A percentile compares a stretch with the other conserved stretches of the same genome.
Evolutionary conservation across 2,888 invertebrate genomes (phyloP).

Genomic region (Epiblema foenella): DNA sequence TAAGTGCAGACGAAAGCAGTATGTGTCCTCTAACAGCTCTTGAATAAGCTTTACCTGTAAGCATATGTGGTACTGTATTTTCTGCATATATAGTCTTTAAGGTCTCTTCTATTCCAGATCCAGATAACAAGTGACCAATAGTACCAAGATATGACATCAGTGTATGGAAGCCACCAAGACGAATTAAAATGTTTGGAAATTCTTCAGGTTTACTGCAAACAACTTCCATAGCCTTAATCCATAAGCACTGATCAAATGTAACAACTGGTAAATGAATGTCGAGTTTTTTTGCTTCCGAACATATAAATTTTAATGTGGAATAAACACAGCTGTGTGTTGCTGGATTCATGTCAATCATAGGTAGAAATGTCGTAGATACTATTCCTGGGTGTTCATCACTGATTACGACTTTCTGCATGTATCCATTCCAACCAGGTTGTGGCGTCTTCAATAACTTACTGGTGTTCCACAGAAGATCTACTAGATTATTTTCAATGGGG

Average conservation of each 20-base stretch:
- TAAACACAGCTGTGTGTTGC: not conserved
- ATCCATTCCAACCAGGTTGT: not conserved
- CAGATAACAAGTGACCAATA: slow-evolving; percentile 1
- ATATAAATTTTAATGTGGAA: too few relatives aligned
- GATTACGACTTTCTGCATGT: not conserved
- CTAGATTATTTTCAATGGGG: slow-evolving; percentile 1
- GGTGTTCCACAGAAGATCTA: slow-evolving; percentile 9
- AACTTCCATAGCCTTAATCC: slow-evolving; percentile 10
- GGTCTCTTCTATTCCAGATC: slow-evolving; percentile 2
- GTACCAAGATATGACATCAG: slow-evolving; percentile 7
- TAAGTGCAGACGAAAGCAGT: not conserved
- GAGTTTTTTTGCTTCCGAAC: slow-evolving; percentile 1
- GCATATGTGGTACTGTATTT: slow-evolving; percentile 2
- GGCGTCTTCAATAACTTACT: slow-evolving; percentile 11
- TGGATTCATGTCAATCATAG: slow-evolving; percentile 8
- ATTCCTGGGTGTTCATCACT: slow-evolving; percentile 1
- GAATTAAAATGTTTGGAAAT: slow-evolving; percentile 4
- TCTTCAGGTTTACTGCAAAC: slow-evolving; percentile 11
- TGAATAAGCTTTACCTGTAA: slow-evolving; percentile 5
- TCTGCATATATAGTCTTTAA: slow-evolving; percentile 9
- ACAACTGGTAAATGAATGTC: not conserved
- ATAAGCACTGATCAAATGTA: slow-evolving; percentile 13
- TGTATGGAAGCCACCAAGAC: slow-evolving; percentile 5
- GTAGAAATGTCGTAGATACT: not conserved
- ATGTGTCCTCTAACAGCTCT: slow-evolving; percentile 7